Conservation (phyloP, 2,797 vertebrate species). For the Gallinago nigripennis region DNA sequence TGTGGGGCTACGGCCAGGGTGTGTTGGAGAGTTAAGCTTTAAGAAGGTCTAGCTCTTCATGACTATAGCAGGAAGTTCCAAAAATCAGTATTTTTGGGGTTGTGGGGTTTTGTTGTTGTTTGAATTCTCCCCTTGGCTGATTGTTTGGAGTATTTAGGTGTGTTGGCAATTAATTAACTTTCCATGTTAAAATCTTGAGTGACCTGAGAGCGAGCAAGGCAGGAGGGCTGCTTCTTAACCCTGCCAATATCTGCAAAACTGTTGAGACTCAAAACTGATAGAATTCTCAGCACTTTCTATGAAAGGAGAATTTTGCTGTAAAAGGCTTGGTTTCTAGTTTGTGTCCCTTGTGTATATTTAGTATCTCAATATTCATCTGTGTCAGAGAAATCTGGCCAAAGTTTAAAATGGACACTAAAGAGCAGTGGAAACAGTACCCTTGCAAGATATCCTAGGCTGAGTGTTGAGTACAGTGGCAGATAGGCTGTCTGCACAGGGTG, state of each 20-base stretch:
- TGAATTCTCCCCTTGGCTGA: background rate
- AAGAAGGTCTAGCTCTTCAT: background rate
- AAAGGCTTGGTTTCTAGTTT: background rate
- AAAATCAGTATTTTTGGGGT: background rate
- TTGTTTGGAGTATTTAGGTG: background rate
- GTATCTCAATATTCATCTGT: background rate
- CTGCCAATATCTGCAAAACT: background rate
- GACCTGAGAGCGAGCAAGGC: background rate
- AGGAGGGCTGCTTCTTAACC: background rate
- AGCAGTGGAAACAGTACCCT: background rate
- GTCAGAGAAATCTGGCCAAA: background rate
- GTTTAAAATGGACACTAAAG: background rate
- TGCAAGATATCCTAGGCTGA: background rate
- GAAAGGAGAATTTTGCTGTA: background rate
- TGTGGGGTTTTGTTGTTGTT: fast-evolving
- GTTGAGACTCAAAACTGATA: background rate
- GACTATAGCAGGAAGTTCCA: background rate
- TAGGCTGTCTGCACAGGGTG: background rate
- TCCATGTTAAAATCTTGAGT: background rate
- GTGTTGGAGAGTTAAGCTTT: background rate
- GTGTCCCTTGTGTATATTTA: background rate
- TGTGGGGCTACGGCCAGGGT: background rate
- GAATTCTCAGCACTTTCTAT: background rate
- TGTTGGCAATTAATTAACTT: background rate
- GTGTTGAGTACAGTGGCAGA: background rate